Base-by-base conservation (phyloP, 2,888 invertebrate genomes). In the Neoitamus cyanurus region DNA sequence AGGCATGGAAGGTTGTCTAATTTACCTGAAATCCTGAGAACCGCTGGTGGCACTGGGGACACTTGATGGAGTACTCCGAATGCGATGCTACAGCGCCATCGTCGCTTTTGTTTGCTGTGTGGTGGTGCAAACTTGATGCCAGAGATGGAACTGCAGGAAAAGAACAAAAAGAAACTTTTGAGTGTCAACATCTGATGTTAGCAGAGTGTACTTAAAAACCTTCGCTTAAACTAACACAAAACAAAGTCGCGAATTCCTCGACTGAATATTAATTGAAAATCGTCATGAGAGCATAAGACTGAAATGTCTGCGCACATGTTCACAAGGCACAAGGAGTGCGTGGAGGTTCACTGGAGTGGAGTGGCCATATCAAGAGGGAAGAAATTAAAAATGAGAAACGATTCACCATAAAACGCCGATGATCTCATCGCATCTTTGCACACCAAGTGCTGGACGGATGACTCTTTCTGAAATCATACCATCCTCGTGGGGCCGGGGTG, bases 31-130 rank as follows among this genome's bases (percentile, higher is more conserved):
- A 90, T 82, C 90, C 91, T 13, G 90, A 88, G 85, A 91, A 90
- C 42, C 91, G 90, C 86, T 91, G 90, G 87, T 90, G 91, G 88
- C 92, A 92, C 86, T 92, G 91, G 69, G 91, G 90, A 88, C 92
- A 92, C 86, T 92, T 92, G 87, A 92, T 90, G 88, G 90, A 88
- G 87, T 90, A 91, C 85, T 91, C 91, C 73, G 90, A 88, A 80
- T 88, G 84, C 34, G 87, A 88, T 36, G 87, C 86, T 80, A 88
- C 86, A 68, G 90, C 89, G 85, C 88, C 89, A 86, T 90, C 89
- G 86, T 88, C 88, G 87, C 89, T 89, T 46, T 87, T 87, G 86
- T 88, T 90, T 87, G 87, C 89, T 88, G 88, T 88, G 86, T 90
- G 90, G 86, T 90, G 90, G 85, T 90, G 90, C 86, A 91, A 87